Base-by-base conservation (phyloP, 2,797 vertebrate genomes). In the Phataginus tetradactyla region DNA sequence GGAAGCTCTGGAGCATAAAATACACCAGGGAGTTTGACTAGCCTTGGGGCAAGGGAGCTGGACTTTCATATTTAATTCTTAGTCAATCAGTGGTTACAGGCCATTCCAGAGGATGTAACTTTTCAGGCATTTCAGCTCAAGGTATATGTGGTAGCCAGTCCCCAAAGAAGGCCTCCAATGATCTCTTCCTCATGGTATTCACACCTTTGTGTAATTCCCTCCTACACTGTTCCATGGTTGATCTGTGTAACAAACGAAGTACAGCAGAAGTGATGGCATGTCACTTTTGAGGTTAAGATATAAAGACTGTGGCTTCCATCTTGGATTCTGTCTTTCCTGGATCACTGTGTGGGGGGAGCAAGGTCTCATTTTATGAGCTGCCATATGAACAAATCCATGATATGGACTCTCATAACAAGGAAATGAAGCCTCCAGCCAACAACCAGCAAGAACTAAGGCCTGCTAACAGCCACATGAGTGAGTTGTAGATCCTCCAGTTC, bases 221-320 rank as follows among this genome's bases (percentile, higher is more conserved):
- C 55, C 69, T 63, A 88, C 32, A 42, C 13, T 42, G 64, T 71
- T 77, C 23, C 42, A 69, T 55, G 6, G 20, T 63, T 86, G 20
- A 25, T 87, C 61, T 39, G 61, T 86, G 20, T 49, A 66, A 94
- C 61, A 42, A 85, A 59, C 66, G 37, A 78, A 78, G 91, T 57
- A 88, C 13, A 88, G 45, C 25, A 89, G 29, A 94, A 91, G 39
- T n/a, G 34, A 86, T 81, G 23, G 29, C 20, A 78, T 45, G 59
- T 51, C 45, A 86, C 79, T 86, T 94, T 45, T 75, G n/a, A 90
- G 78, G 95, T 89, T 85, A 86, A 69, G n/a, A 57, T 77, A 42
- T 68, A 84, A 87, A 63, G n/a, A 75, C 39, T 29, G 15, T 53
- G 49, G 39, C 34, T 55, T 75, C 27, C 14, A 57, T 59, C 10